Evolutionary conservation across 2,888 invertebrate genomes (phyloP).

Genomic region (Brenthis daphne): DNA sequence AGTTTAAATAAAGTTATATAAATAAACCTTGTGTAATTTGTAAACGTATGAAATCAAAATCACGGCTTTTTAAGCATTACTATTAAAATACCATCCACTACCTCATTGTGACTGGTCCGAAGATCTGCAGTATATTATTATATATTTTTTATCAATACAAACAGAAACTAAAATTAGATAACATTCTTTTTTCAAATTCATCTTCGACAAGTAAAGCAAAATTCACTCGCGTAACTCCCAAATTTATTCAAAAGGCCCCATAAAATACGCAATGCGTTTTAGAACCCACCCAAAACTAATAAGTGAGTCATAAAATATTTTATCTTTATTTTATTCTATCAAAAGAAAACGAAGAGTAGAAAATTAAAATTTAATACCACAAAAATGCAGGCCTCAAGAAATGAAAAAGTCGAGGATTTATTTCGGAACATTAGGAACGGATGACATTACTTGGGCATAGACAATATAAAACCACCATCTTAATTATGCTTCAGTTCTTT

Average conservation of each 20-base stretch:
- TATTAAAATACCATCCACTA: too few species aligned
- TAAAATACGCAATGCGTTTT: slow-evolving; percentile 30
- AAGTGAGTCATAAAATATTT: slow-evolving; percentile 31
- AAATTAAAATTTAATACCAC: slow-evolving; percentile 47
- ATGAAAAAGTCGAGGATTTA: slow-evolving; percentile 54
- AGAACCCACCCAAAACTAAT: slow-evolving; percentile 25
- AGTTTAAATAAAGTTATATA: too few species aligned
- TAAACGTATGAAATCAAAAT: too few species aligned
- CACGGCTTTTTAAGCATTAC: too few species aligned
- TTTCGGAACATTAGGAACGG: slow-evolving; percentile 50
- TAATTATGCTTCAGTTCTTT: slow-evolving; percentile 16
- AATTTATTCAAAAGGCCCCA: slow-evolving; percentile 33
- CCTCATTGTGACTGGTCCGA: too few species aligned
- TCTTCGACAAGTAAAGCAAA: neutral
- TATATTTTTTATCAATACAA: too few species aligned
- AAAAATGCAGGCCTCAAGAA: slow-evolving; percentile 42
- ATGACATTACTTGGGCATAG: slow-evolving; percentile 16
- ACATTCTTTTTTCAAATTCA: too few species aligned
- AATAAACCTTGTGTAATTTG: too few species aligned
- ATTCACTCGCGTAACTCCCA: neutral
- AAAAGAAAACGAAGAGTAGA: slow-evolving; percentile 32
- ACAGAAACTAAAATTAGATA: neutral
- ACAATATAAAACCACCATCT: slow-evolving; percentile 3
- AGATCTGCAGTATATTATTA: too few species aligned
- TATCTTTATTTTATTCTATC: slow-evolving; percentile 41